A percentile compares a stretch with the other conserved stretches of the same genome.
Evolutionary conservation across 2,797 vertebrate genomes (phyloP).

Genomic region (Galagoides demidoff): DNA sequence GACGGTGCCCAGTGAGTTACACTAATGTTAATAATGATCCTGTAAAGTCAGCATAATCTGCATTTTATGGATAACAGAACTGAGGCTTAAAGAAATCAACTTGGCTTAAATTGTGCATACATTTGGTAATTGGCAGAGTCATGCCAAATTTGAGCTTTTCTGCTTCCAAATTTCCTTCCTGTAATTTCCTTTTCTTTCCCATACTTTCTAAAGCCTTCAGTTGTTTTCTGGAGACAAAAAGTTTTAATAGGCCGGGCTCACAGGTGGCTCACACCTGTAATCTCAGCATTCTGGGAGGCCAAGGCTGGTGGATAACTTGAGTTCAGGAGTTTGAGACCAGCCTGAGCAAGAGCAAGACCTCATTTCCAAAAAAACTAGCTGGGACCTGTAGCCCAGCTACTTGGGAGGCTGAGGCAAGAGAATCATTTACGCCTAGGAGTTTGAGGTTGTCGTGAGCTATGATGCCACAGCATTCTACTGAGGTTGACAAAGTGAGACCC

Average conservation of each 20-base stretch:
- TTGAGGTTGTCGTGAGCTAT: no score
- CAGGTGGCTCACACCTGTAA: no score
- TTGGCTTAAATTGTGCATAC: neutral
- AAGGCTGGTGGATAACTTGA: no score
- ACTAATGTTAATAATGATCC: neutral
- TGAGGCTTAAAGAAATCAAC: neutral
- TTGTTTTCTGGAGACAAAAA: neutral
- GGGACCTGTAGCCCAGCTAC: no score
- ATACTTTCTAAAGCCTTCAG: neutral
- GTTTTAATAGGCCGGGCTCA: neutral
- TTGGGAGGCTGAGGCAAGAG: no score
- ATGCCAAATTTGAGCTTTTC: accelerated
- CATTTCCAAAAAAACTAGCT: no score
- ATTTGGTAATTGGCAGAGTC: neutral
- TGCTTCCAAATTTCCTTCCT: neutral
- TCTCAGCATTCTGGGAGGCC: no score
- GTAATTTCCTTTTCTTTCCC: neutral
- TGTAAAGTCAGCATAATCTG: neutral
- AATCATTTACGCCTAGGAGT: no score
- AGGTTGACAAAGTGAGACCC: no score
- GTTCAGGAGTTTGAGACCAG: no score
- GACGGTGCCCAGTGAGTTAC: neutral
- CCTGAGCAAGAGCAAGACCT: no score
- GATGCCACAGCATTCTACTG: no score
- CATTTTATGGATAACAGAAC: neutral